Percentiles rank a stretch among this genome's conserved stretches.
Conservation (phyloP, 37 sponge, comb jelly and placozoan genomes). For the Theonella swinhoei region DNA sequence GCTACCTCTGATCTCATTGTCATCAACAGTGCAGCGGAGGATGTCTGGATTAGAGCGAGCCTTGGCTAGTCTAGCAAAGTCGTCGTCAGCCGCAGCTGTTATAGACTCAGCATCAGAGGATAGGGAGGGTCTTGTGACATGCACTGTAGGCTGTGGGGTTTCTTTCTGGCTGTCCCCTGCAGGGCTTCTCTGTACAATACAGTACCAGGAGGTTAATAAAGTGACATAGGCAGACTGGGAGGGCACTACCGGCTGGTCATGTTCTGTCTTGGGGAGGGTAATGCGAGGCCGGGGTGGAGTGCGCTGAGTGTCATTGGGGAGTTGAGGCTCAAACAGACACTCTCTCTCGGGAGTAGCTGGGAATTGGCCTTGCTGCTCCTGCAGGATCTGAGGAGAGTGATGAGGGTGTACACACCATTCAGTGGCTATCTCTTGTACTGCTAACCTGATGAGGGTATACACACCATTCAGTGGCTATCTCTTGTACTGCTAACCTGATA, state of each 20-base stretch:
- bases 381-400: constrained; percentile 60
- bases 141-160: constrained; percentile 7
- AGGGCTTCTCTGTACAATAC: background rate
- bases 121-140: constrained; percentile 43
- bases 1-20: constrained; percentile 12
- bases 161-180: too few relatives aligned
- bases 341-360: constrained; percentile 72
- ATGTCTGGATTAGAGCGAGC: constrained; percentile 89
- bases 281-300: constrained; percentile 38
- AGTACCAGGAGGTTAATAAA: background rate
- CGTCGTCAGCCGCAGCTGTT: constrained; percentile 51
- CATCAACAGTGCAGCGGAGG: constrained; percentile 68
- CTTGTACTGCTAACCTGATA: constrained; percentile 48
- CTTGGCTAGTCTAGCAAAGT: constrained; percentile 75
- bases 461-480: background rate
- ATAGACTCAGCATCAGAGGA: constrained; percentile 32
- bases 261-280: background rate
- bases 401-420: background rate
- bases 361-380: constrained; percentile 71
- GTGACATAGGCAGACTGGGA: background rate
- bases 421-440: background rate
- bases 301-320: constrained; percentile 47
- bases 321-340: constrained; percentile 83
- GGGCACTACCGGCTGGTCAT: background rate
- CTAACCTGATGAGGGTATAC: too few relatives aligned